Evolutionary conservation across 2,888 invertebrate genomes (phyloP), one percentile per base, ranked within the genome.

Genomic region (Macrophya annulata): DNA sequence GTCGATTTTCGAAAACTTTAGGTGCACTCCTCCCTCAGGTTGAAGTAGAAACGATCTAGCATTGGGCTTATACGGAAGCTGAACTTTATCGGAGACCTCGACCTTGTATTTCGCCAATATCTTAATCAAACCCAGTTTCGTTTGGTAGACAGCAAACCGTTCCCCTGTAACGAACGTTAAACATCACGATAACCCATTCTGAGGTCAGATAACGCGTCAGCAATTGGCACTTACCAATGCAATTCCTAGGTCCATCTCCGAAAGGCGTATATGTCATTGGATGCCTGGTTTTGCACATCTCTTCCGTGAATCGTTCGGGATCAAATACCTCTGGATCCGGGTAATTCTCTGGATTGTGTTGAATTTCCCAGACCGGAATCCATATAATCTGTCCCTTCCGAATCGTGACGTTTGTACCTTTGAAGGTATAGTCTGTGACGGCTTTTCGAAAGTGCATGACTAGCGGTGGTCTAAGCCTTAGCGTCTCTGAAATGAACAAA

Each of bases 401-500:
- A 15, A 92, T 89, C 0, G 88, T 88, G 1, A 92, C 17, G 10
- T 90, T 88, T 3, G 89, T 90, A 1, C 87, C 88, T 4, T 25
- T n/a, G 40, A 92, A 91, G 4, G 89, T 91, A 45, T 91, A 90
- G 25, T 88, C 40, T 31, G 88, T 84, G 1, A 87, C 87, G 17
- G 94, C 92, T 77, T 89, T 88, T 86, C 94, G 90, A 84, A 90
- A 90, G 9, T 93, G 86, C 5, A 89, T 51, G 6, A 90, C 86
- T 0, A 92, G 89, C 1, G 94, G 93, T 74, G 94, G 94, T 89
- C 94, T 94, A 82, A 93, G 92, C 37, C 94, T 90, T n/a, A 94
- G 88, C 0, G 94, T 93, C 89, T 94, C 94, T 94, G 88, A 37
- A 89, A 89, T 81, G 10, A 8, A 48, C 4, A 45, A 37, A 31